Evolutionary conservation across 1,140 invertebrate genomes (phyloP).

Genomic region (Rhizoglyphus robini): DNA sequence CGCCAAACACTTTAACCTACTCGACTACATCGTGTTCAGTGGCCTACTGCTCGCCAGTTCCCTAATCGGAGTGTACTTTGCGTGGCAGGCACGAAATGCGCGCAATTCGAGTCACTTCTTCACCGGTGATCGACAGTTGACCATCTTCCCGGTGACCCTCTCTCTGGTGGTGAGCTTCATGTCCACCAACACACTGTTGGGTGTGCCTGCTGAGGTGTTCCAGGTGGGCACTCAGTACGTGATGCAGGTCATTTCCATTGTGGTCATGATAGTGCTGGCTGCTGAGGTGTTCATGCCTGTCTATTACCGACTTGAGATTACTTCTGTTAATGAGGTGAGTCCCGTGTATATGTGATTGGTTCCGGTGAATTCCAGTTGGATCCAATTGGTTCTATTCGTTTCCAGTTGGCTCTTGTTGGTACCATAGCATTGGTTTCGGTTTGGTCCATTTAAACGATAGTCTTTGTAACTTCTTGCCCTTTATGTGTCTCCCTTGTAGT

Average conservation of each 20-base stretch:
- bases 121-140: slow-evolving; percentile 9
- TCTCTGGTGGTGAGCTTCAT: slow-evolving; percentile 48
- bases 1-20: slow-evolving; percentile 2
- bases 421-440: no score
- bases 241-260: slow-evolving; percentile 55
- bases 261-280: slow-evolving; percentile 62
- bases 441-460: no score
- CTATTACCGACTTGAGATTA: slow-evolving; percentile 69
- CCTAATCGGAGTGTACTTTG: slow-evolving; percentile 17
- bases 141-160: slow-evolving; percentile 15
- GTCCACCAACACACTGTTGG: slow-evolving; percentile 71
- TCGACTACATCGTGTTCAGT: slow-evolving; percentile 18
- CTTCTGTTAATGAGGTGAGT: slow-evolving; percentile 73
- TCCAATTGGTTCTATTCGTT: no score
- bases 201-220: slow-evolving; percentile 71
- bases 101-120: slow-evolving; percentile 34
- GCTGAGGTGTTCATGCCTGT: slow-evolving; percentile 74
- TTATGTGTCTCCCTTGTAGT: slow-evolving; percentile 40
- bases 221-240: slow-evolving; percentile 64
- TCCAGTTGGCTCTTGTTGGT: no score
- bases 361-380: no score
- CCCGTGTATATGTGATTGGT: neutral
- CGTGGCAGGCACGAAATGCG: slow-evolving; percentile 8
- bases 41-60: slow-evolving; percentile 7
- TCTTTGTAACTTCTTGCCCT: neutral